These are phyloP conservation scores for Epinotia brunnichana DNA, from an alignment of 2,888 invertebrate genomes.

Conservation along the genomic window DNA sequence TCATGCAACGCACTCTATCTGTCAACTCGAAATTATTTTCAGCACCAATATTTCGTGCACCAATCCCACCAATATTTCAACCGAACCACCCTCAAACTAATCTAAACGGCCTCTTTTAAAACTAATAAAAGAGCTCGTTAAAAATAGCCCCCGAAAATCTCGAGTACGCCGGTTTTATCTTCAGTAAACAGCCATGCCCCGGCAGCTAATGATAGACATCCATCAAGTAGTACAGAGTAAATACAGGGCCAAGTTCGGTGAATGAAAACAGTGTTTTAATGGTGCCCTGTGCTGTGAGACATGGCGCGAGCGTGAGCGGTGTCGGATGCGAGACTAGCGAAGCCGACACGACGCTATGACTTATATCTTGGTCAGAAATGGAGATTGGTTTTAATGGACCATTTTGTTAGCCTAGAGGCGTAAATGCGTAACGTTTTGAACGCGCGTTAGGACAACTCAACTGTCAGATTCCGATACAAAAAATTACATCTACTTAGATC, in stretches of 20 bases:
- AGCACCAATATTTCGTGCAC: constrained; percentile 75
- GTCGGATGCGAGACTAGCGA: neutral
- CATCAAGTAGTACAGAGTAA: constrained; percentile 58
- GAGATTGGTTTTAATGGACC: neutral
- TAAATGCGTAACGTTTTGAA: too few relatives aligned
- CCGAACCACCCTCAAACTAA: constrained; percentile 64
- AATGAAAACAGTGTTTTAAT: constrained; percentile 42
- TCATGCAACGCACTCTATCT: constrained; percentile 6
- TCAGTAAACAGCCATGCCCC: constrained; percentile 70
- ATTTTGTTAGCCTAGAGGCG: neutral
- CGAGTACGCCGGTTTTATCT: constrained; percentile 71
- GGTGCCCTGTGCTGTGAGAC: constrained; percentile 27
- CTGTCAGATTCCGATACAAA: too few relatives aligned
- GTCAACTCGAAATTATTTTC: constrained; percentile 67
- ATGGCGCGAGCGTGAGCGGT: constrained; percentile 25
- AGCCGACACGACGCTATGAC: neutral
- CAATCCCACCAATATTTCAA: constrained; percentile 65
- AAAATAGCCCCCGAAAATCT: constrained; percentile 82
- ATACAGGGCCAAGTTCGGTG: constrained; percentile 41
- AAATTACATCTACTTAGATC: too few relatives aligned
- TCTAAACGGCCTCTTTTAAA: constrained; percentile 83
- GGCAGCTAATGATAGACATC: constrained; percentile 71
- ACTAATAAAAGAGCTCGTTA: constrained; percentile 81
- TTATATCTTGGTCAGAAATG: neutral
- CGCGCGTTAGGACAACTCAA: too few relatives aligned